phyloP scores from a whole-genome alignment of 2,888 invertebrate species.

The Cremastobaeus sp. region DNA sequence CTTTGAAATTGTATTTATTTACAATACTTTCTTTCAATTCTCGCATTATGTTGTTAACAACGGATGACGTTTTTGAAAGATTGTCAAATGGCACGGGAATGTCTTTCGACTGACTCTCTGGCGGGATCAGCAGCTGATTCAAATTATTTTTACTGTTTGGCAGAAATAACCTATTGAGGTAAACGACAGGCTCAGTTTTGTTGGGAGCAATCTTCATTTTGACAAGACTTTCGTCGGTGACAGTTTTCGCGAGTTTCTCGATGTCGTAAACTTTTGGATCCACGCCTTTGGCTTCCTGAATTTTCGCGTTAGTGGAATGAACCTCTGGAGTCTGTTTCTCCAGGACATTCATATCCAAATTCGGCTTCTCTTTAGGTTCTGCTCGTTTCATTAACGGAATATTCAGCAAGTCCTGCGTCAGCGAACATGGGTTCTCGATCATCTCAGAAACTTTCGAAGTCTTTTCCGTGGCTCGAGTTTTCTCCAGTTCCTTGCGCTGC shows the following conservation, averaged over 20 bases:
- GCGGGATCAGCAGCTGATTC: too few relatives aligned
- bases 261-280: too few relatives aligned
- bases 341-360: too few relatives aligned
- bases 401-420: conserved; percentile 66
- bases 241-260: too few relatives aligned
- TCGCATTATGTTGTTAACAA: background rate
- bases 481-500: conserved; percentile 63
- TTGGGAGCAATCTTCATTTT: conserved; percentile 27
- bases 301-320: too few relatives aligned
- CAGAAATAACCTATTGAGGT: conserved; percentile 17
- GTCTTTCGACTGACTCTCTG: too few relatives aligned
- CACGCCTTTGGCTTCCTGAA: too few relatives aligned
- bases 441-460: conserved; percentile 47
- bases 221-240: conserved; percentile 20
- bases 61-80: too few relatives aligned
- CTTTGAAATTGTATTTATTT: background rate
- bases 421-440: conserved; percentile 59
- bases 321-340: too few relatives aligned
- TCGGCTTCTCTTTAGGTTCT: conserved; percentile 6
- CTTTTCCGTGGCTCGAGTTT: conserved; percentile 48
- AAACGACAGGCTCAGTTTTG: conserved; percentile 40
- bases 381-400: conserved; percentile 61
- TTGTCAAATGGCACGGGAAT: too few relatives aligned
- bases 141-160: background rate
- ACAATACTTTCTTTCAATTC: background rate